Evolutionary conservation across 2,888 invertebrate species (phyloP), one percentile per base, ranked within the genome.

Genomic region (Hoplodrina ambigua): DNA sequence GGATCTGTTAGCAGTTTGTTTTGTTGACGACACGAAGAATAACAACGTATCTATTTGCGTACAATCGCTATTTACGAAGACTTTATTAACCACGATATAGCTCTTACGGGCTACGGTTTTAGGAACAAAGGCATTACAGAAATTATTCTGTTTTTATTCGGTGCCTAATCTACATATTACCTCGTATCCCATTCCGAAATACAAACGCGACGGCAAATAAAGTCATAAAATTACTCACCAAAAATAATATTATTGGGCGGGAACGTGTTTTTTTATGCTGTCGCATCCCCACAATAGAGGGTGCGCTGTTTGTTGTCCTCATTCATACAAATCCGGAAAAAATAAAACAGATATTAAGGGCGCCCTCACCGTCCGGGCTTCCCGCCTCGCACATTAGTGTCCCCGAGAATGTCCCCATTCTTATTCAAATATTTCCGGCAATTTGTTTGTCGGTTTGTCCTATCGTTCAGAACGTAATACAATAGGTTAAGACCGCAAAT

Each of bases 371-470:
- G 90, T 86, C 88, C 89, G 89, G 86, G 89, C 88, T 91, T 91
- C 93, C 94, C 94, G 94, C 94, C 94, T 93, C 90, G 92, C 92
- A 93, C 94, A 94, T 95, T 95, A 95, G 94, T 94, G 91, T 88
- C 90, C 92, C 91, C 88, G 85, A 91, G 92, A 94, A 93, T 90
- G 90, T 90, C 73, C 88, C 94, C 93, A 94, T 94, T 96, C 92
- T 94, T 93, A 95, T 95, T 95, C 94, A 95, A 96, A 96, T 94
- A 94, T 94, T 94, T 94, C 93, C 93, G 92, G 92, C 93, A 94
- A 94, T 94, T 95, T 94, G 94, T 94, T 94, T 93, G 91, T 92
- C 89, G 93, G 94, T 94, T 94, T 93, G 91, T 92, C 89, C 92
- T 92, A 92, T 93, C 93, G 89, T 92, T 92, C 89, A 90, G 88